phyloP scores from a whole-genome alignment of 2,888 invertebrate species.

The Conchocele bisecta region DNA sequence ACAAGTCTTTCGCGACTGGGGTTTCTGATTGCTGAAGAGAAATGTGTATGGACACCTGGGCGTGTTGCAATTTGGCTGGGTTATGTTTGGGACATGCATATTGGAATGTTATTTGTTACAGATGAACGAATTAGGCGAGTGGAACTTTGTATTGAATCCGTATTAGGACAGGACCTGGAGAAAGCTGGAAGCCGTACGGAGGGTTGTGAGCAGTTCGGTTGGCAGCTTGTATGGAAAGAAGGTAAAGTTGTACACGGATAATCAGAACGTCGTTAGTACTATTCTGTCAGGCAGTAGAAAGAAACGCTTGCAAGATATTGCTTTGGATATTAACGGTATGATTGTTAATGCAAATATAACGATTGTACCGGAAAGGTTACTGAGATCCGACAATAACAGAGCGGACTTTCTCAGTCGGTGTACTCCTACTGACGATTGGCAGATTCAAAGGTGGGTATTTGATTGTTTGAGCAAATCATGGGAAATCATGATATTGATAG shows the following conservation, averaged over 20 bases:
- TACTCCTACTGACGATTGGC: conserved; percentile 54
- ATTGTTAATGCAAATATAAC: conserved; percentile 26
- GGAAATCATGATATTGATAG: conserved; percentile 46
- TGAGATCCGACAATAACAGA: conserved; percentile 27
- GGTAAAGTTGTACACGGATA: conserved; percentile 12
- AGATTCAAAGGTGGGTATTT: conserved; percentile 35
- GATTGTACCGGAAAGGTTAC: conserved; percentile 46
- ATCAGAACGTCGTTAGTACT: conserved; percentile 7
- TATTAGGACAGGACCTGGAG: too few species aligned
- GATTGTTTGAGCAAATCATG: conserved; percentile 29
- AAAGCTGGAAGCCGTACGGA: conserved; percentile 42
- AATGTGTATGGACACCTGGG: too few species aligned
- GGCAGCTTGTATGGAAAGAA: conserved; percentile 5
- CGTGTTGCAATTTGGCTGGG: too few species aligned
- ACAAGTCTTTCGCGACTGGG: too few species aligned
- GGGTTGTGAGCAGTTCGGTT: conserved; percentile 20
- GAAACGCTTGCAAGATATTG: conserved; percentile 38
- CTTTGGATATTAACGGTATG: conserved; percentile 22
- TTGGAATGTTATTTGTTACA: too few species aligned
- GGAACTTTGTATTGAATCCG: too few species aligned
- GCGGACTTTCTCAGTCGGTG: conserved; percentile 49
- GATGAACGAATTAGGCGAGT: too few species aligned
- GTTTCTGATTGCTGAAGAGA: too few species aligned
- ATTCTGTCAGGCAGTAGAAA: conserved; percentile 3
- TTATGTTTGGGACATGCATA: too few species aligned